phyloP scores from a whole-genome alignment of 2,797 vertebrate genomes.

The Phrynocephalus forsythii region DNA sequence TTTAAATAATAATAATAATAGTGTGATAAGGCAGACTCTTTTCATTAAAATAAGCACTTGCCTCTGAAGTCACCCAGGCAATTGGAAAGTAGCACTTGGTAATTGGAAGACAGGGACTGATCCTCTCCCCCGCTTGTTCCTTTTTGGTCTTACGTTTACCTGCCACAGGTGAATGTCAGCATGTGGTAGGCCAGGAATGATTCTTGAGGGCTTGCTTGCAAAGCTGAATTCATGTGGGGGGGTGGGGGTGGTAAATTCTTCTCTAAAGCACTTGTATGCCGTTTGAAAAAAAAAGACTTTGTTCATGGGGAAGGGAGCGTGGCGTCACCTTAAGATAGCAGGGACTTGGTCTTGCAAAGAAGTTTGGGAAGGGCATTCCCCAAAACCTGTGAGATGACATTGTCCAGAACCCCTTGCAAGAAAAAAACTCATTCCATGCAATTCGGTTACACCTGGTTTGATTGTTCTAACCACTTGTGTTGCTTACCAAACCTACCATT shows the following conservation, averaged over 20 bases:
- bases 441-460: background rate
- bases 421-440: background rate
- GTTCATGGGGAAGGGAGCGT: no score
- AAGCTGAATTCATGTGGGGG: background rate
- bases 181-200: background rate
- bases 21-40: no score
- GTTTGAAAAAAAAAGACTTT: background rate
- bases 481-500: constrained; percentile 19
- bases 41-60: background rate
- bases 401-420: background rate
- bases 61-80: background rate
- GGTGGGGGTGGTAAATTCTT: background rate
- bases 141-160: background rate
- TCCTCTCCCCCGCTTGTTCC: no score
- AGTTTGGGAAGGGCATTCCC: background rate
- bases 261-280: background rate
- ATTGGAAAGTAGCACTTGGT: background rate
- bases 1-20: no score
- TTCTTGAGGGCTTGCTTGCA: background rate
- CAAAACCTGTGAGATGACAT: background rate
- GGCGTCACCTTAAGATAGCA: background rate
- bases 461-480: background rate
- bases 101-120: background rate
- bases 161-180: background rate
- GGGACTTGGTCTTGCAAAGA: background rate